Percentiles rank a stretch among this genome's conserved stretches.
These are phyloP conservation scores for Porites lobata DNA, from an alignment of 92 coral and sea anemone genomes.

Conservation along the genomic window DNA sequence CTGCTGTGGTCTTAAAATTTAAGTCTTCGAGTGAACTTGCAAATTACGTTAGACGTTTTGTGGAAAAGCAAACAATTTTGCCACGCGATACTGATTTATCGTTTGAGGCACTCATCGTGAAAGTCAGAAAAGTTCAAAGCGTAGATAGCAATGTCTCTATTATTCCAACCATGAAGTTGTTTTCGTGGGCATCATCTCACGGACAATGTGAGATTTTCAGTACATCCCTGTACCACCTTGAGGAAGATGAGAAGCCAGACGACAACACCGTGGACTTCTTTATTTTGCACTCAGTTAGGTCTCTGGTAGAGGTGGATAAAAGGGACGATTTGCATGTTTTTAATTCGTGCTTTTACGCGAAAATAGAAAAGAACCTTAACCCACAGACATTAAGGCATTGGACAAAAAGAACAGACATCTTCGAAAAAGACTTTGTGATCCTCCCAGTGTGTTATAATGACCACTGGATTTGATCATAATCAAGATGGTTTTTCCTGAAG, in stretches of 20 bases:
- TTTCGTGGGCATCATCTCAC: not conserved
- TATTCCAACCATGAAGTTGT: not conserved
- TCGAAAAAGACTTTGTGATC: conserved; percentile 1
- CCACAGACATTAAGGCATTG: conserved; percentile 10
- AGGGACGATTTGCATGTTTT: not conserved
- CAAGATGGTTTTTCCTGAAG: not conserved
- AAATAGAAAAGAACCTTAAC: not conserved
- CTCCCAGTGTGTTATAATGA: not conserved
- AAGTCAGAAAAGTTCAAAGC: not conserved
- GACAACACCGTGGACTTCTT: not conserved
- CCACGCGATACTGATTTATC: not conserved
- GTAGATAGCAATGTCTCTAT: not conserved
- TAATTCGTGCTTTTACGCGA: not conserved
- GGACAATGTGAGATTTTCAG: not conserved
- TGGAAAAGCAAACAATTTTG: not conserved
- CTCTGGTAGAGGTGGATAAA: not conserved
- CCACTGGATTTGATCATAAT: not conserved
- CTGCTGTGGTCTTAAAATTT: not conserved
- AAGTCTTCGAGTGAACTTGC: conserved; percentile 6
- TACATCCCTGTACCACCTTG: not conserved
- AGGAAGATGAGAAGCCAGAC: not conserved
- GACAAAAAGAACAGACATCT: conserved; percentile 1
- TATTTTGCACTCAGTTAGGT: not conserved
- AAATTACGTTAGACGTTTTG: not conserved
- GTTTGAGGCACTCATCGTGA: not conserved